phyloP scores from a whole-genome alignment of 2,113 vertebrate genomes.

The Sorex araneus region DNA sequence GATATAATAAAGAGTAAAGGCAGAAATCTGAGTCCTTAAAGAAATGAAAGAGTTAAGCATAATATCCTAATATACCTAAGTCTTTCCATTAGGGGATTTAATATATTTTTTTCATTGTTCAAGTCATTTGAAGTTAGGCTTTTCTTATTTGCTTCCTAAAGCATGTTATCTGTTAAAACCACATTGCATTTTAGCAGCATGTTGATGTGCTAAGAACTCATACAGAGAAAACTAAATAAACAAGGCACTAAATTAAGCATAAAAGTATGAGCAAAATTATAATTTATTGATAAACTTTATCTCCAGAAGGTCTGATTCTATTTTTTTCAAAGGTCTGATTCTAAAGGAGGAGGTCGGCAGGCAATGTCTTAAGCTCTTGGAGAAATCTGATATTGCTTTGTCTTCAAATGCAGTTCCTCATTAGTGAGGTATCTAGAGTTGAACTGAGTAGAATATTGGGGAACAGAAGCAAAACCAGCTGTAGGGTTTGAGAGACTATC shows the following conservation, averaged over 20 bases:
- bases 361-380: not conserved
- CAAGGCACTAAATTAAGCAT: conserved; percentile 16
- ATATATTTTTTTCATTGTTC: conserved; percentile 5
- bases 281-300: conserved; percentile 19
- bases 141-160: conserved; percentile 33
- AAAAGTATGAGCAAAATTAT: not conserved
- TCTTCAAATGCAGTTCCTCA: not conserved
- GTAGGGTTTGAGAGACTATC: not conserved
- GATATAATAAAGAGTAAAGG: not conserved
- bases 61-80: not conserved
- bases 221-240: conserved; percentile 53
- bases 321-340: too few relatives aligned
- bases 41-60: conserved; percentile 17
- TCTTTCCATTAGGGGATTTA: not conserved
- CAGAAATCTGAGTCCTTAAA: conserved; percentile 45
- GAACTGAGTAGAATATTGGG: not conserved
- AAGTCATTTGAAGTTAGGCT: conserved; percentile 5
- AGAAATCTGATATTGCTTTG: not conserved
- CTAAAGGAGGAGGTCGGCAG: not conserved
- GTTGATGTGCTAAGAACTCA: conserved; percentile 18
- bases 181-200: conserved; percentile 7
- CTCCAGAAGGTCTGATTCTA: not conserved
- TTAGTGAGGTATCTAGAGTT: not conserved
- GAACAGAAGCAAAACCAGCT: not conserved
- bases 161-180: conserved; percentile 10